phyloP scores from a whole-genome alignment of 1,140 invertebrate species.

The Dryas iulia region DNA sequence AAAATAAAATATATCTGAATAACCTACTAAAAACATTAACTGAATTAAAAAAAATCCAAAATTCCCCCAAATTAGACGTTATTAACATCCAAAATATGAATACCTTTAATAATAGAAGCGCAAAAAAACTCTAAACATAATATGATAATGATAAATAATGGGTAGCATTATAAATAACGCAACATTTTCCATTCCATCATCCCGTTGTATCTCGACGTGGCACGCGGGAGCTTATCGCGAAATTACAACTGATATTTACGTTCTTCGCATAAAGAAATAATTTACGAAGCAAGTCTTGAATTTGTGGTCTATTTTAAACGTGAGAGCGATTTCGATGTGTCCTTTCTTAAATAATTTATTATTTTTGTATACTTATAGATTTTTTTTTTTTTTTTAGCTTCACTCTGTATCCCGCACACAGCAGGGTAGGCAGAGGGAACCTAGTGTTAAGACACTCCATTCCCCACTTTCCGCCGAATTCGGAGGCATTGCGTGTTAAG shows the following conservation, averaged over 20 bases:
- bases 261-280: conserved; percentile 72
- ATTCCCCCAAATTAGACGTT: too few species aligned
- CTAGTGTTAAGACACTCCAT: too few species aligned
- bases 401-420: too few species aligned
- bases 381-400: too few species aligned
- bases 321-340: conserved; percentile 21
- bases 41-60: background rate
- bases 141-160: conserved; percentile 33
- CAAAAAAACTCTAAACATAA: conserved; percentile 2
- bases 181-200: conserved; percentile 37
- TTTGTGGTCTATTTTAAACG: conserved; percentile 29
- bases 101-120: background rate
- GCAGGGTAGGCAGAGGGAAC: too few species aligned
- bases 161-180: conserved; percentile 25
- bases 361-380: too few species aligned
- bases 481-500: too few species aligned
- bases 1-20: too few species aligned
- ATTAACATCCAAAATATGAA: too few species aligned
- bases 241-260: conserved; percentile 74
- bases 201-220: conserved; percentile 44
- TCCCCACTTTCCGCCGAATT: too few species aligned
- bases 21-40: too few species aligned
- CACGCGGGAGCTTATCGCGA: conserved; percentile 57
- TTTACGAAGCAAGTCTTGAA: conserved; percentile 65
- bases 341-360: too few species aligned